Percentiles rank a stretch among this genome's conserved stretches.
phyloP scores from a whole-genome alignment of 2,113 vertebrate genomes.

The Sprattus sprattus region DNA sequence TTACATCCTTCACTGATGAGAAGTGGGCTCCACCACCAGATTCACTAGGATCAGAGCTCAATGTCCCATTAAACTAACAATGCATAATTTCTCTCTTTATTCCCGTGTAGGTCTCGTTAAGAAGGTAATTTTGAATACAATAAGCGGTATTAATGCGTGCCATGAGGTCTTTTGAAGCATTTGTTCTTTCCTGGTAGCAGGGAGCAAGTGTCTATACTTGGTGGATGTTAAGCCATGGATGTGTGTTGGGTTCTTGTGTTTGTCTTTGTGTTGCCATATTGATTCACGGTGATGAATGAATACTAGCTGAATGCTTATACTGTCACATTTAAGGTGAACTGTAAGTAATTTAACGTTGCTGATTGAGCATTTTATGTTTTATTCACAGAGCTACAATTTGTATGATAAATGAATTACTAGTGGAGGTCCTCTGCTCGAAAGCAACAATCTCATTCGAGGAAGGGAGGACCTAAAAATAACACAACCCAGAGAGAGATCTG shows the following conservation, averaged over 20 bases:
- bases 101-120: slow-evolving; percentile 1
- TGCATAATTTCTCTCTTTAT: slow-evolving; percentile 32
- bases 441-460: slow-evolving; percentile 40
- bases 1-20: slow-evolving; percentile 66
- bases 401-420: not conserved
- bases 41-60: slow-evolving; percentile 52
- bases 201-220: not conserved
- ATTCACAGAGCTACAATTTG: slow-evolving; percentile 8
- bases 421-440: not conserved
- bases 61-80: slow-evolving; percentile 45
- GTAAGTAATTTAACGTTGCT: slow-evolving; percentile 7
- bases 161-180: not conserved
- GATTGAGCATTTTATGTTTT: slow-evolving; percentile 14
- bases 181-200: not conserved
- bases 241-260: not conserved
- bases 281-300: not conserved
- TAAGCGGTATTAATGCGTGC: slow-evolving; percentile 2
- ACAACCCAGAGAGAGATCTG: slow-evolving; percentile 70
- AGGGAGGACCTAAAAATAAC: slow-evolving; percentile 68
- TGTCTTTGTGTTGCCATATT: not conserved
- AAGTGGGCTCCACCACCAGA: slow-evolving; percentile 44
- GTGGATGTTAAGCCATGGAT: not conserved
- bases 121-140: slow-evolving; percentile 13
- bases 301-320: not conserved
- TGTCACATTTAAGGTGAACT: slow-evolving; percentile 9